Evolutionary conservation across 37 sponge, comb jelly and placozoan species (phyloP), one percentile per base, ranked within the genome.

Genomic region (Crambe crambe): DNA sequence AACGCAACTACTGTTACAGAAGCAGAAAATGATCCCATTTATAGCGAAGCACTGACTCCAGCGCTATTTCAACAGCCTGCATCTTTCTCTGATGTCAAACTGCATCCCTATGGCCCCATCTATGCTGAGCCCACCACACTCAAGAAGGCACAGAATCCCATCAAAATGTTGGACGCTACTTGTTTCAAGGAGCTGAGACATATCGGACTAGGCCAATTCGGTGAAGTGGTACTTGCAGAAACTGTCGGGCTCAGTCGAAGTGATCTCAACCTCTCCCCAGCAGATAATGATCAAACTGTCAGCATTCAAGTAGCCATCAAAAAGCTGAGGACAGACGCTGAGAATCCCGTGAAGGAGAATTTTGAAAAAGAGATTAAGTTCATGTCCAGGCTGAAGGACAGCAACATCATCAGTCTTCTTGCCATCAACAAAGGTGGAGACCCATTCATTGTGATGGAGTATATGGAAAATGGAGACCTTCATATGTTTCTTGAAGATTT

Each of bases 381-480:
- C 83, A 93, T 93, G 93, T 70, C 89, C 15, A 77, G 83, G 4
- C 76, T 93, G 44, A 73, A 60, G 32, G 80, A 93, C 61, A 78
- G 81, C 32, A 93, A 85, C 64, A 86, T 93, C 8, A 76, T 93
- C 5, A 26, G 68, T 4, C 80, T 93, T 17, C 83, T 93, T 56
- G 93, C 83, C 25, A 76, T 93, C 15, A 76, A 89, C 64, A 80
- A 37, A 18, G 56, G 40, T 0, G 63, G 37, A 2, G 30, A 78
- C 1, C 72, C 77, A 0, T 93, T 93, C 82, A 88, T 93, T 31
- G 75, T 94, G 65, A 94, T 94, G 85, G 95, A 94, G 79, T 95
- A 95, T 77, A 90, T 95, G 93, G 92, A 95, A 73, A 92, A 89
- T 54, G 93, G 93, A 70, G 96, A 95, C 63, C 80, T 95, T 37